Conservation (phyloP, 2,113 vertebrate genomes). For the Triplophysa rosa region DNA sequence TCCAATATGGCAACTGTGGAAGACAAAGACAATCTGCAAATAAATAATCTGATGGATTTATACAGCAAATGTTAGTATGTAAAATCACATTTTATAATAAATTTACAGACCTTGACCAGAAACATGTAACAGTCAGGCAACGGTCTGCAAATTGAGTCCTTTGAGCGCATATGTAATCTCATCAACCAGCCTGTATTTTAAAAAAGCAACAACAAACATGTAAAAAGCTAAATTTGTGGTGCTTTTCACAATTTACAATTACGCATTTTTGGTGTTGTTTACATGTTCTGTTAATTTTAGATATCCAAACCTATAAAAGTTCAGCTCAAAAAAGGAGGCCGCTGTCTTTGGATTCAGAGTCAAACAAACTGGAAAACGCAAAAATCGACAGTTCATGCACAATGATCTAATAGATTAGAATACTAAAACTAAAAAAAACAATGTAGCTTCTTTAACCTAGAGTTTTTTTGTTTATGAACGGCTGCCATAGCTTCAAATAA, state of each 20-base stretch:
- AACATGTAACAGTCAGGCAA: constrained; percentile 92
- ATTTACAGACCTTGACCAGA: constrained; percentile 77
- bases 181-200: constrained; percentile 80
- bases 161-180: constrained; percentile 87
- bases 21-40: constrained; percentile 86
- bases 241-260: no score
- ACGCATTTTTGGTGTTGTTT: no score
- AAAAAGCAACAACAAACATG: neutral
- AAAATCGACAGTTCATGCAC: neutral
- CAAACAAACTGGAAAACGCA: constrained; percentile 78
- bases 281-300: neutral
- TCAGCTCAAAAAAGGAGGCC: constrained; percentile 84
- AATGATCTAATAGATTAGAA: neutral
- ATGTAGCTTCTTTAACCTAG: no score
- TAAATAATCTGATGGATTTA: constrained; percentile 21
- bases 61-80: neutral
- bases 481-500: neutral
- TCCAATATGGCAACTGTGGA: constrained; percentile 90
- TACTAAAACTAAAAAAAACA: neutral
- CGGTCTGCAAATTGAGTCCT: constrained; percentile 90
- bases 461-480: no score
- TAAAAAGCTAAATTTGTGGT: no score
- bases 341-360: constrained; percentile 72
- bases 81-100: neutral
- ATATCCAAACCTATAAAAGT: constrained; percentile 88